Conservation (phyloP, 2,113 vertebrate species). For the Halichoeres trimaculatus region DNA sequence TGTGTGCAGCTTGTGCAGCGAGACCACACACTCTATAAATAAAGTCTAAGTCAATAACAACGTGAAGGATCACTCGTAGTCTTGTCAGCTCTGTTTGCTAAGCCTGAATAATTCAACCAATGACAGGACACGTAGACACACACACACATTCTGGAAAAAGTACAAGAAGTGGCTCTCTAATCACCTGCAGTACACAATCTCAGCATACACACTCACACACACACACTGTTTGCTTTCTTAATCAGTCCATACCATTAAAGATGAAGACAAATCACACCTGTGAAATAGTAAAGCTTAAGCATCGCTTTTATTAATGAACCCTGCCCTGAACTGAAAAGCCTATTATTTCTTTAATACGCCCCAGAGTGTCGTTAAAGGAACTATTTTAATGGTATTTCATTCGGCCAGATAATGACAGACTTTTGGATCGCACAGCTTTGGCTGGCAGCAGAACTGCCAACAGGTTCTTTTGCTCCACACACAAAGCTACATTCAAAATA, state of each 20-base stretch:
- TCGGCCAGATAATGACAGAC: slow-evolving; percentile 39
- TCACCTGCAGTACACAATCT: slow-evolving; percentile 27
- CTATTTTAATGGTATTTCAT: slow-evolving; percentile 57
- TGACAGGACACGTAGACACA: slow-evolving; percentile 37
- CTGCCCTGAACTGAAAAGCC: slow-evolving; percentile 62
- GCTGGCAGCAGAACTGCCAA: neutral
- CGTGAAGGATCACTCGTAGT: slow-evolving; percentile 70
- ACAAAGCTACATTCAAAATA: slow-evolving; percentile 21
- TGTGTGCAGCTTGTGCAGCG: slow-evolving; percentile 39
- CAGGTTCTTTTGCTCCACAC: slow-evolving; percentile 3
- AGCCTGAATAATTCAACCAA: slow-evolving; percentile 57
- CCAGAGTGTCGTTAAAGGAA: slow-evolving; percentile 62
- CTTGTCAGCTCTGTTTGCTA: slow-evolving; percentile 68
- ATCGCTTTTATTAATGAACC: slow-evolving; percentile 74
- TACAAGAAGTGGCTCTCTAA: slow-evolving; percentile 25
- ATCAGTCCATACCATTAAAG: slow-evolving; percentile 72
- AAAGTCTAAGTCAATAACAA: slow-evolving; percentile 76
- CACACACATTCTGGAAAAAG: slow-evolving; percentile 45
- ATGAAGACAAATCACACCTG: slow-evolving; percentile 81
- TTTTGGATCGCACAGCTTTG: slow-evolving; percentile 22
- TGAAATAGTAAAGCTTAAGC: slow-evolving; percentile 52
- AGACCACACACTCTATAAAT: slow-evolving; percentile 75
- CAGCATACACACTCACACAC: slow-evolving; percentile 28
- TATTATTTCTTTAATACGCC: slow-evolving; percentile 69
- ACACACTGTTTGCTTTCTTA: slow-evolving; percentile 77